A percentile compares a stretch with the other conserved stretches of the same genome.
Conservation (phyloP, 2,797 vertebrate species). For the Parotocinclus haroldoi region DNA sequence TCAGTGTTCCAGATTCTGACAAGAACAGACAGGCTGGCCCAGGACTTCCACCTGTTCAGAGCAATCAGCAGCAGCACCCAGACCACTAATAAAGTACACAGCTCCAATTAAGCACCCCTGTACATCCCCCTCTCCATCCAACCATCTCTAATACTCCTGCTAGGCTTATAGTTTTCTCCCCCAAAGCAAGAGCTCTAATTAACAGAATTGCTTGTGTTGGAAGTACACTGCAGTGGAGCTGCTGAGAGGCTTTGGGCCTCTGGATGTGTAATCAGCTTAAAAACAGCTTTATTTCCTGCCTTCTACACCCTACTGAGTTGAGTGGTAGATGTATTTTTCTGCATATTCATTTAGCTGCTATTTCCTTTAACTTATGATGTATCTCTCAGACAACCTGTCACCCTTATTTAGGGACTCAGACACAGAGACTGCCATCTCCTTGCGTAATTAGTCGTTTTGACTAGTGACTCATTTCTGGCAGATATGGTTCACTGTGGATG, state of each 20-base stretch:
- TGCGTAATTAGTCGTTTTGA: conserved; percentile 57
- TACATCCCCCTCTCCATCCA: conserved; percentile 75
- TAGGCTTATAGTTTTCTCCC: conserved; percentile 77
- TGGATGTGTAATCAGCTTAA: conserved; percentile 80
- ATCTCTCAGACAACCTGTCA: conserved; percentile 72
- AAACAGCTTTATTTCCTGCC: conserved; percentile 81
- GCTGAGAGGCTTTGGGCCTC: conserved; percentile 73
- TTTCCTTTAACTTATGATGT: conserved; percentile 74
- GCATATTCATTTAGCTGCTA: conserved; percentile 75
- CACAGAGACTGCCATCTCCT: conserved; percentile 48
- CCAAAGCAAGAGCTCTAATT: conserved; percentile 71
- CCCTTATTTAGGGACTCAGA: conserved; percentile 57
- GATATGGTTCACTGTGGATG: conserved; percentile 46
- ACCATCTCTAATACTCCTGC: conserved; percentile 82
- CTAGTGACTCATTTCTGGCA: conserved; percentile 49
- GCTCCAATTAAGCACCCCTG: conserved; percentile 80
- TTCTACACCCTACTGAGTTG: conserved; percentile 66
- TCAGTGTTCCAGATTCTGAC: conserved; percentile 79
- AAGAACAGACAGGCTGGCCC: conserved; percentile 75
- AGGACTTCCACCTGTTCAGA: conserved; percentile 78
- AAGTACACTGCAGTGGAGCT: conserved; percentile 56
- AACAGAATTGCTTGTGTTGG: conserved; percentile 67
- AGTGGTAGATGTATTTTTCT: conserved; percentile 70
- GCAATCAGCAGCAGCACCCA: conserved; percentile 75
- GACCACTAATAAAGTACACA: conserved; percentile 74